Evolutionary conservation across 2,888 invertebrate genomes (phyloP), one percentile per base, ranked within the genome.

Genomic region (Phyllotreta striolata): DNA sequence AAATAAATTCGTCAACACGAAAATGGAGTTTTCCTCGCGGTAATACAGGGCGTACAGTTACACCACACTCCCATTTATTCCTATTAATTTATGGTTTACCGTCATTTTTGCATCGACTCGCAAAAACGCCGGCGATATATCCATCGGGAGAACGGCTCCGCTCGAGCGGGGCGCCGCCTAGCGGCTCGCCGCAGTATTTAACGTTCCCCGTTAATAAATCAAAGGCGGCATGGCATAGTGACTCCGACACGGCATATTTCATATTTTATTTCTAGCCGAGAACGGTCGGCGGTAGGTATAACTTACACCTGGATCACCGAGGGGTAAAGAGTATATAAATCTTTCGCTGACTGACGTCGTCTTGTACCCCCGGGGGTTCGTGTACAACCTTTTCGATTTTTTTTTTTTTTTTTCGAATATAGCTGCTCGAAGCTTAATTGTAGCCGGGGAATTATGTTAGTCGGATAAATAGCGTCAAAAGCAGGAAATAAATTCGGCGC

Each of bases 171-270:
- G 13, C 14, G 46, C 55, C 47, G 6, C 10, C 52, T 54, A 43
- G 58, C 51, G 67, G 58, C 62, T 40, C 52, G 66, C 71, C 71
- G 67, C 76, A 72, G 75, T 76, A 77, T 80, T 78, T 78, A 79
- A 77, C 78, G 78, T 75, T 76, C 76, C 51, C 75, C 75, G 76
- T 75, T 78, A 79, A 81, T 81, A 81, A 81, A 81, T 80, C 80
- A 80, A 77, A 76, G 74, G 72, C 57, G 74, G 73, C 52, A 35
- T 62, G 49, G 65, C 64, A 49, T 54, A 62, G 51, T 64, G 63
- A 62, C 74, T 72, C 75, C 75, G 78, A 76, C 78, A 72, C 74
- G 71, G 76, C 76, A 78, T 80, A 79, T 79, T 80, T 80, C 79
- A 79, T 79, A 78, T 80, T 80, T 80, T 79, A 79, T 79, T 79